Evolutionary conservation across 2,888 invertebrate genomes (phyloP).

Genomic region (Watsonalla binaria): DNA sequence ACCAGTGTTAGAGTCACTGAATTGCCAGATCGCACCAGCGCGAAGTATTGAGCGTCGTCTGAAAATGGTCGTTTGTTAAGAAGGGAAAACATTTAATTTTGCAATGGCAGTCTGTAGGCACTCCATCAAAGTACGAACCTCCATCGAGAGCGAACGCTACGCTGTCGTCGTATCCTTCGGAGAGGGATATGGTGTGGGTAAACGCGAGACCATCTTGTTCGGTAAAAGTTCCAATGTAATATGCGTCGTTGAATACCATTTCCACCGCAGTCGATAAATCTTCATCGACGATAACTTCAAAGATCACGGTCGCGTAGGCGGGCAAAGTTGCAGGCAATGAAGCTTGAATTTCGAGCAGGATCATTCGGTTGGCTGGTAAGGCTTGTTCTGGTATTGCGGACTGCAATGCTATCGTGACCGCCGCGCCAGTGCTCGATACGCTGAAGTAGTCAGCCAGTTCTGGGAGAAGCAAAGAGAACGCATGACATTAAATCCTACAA

Average conservation of each 20-base stretch:
- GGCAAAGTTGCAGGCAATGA: constrained; percentile 6
- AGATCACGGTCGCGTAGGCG: constrained; percentile 10
- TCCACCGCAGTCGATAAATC: constrained; percentile 11
- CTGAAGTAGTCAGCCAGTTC: constrained; percentile 15
- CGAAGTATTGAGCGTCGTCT: constrained; percentile 19
- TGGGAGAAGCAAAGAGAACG: constrained; percentile 6
- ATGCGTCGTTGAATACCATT: neutral
- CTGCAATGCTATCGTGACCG: constrained; percentile 9
- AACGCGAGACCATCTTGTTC: no score
- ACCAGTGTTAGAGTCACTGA: constrained; percentile 6
- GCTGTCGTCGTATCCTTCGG: constrained; percentile 8
- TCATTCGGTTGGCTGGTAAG: constrained; percentile 18
- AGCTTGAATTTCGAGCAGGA: constrained; percentile 17
- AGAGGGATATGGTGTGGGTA: neutral
- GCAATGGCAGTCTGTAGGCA: no score
- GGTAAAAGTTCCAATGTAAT: no score
- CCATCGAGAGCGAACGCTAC: constrained; percentile 14
- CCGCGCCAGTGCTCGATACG: constrained; percentile 4
- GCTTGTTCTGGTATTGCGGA: constrained; percentile 11
- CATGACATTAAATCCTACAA: no score
- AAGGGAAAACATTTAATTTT: no score
- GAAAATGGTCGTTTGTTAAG: neutral
- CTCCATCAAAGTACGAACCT: constrained; percentile 6
- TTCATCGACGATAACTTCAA: constrained; percentile 3
- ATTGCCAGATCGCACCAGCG: constrained; percentile 7